These are phyloP conservation scores for Pelmatolapia mariae DNA, from an alignment of 2,113 vertebrate species.

Conservation along the genomic window DNA sequence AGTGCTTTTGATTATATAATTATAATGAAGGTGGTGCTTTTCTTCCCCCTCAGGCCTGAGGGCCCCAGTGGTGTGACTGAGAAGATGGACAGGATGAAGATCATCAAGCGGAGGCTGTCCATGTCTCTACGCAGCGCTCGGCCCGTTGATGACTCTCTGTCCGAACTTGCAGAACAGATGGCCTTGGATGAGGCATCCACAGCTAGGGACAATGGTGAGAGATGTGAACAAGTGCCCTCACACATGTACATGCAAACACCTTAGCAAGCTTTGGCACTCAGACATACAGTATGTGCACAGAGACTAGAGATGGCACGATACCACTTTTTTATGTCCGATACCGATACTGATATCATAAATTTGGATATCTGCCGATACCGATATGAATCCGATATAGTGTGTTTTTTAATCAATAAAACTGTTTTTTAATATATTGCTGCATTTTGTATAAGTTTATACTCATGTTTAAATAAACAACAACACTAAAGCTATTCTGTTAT, in stretches of 20 bases:
- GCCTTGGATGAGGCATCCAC: constrained; percentile 65
- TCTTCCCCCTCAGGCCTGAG: constrained; percentile 28
- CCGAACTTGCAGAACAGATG: constrained; percentile 74
- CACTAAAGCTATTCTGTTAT: too few species aligned
- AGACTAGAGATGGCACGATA: too few species aligned
- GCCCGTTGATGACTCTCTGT: constrained; percentile 76
- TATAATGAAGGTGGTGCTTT: neutral
- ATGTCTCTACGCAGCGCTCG: constrained; percentile 76
- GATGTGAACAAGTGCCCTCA: neutral
- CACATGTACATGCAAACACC: neutral
- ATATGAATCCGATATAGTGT: too few species aligned
- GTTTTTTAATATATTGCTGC: too few species aligned
- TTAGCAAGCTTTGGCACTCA: neutral
- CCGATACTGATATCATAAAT: too few species aligned
- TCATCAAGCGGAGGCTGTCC: constrained; percentile 78
- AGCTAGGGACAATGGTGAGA: constrained; percentile 71
- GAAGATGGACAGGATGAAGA: constrained; percentile 81
- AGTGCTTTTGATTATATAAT: neutral
- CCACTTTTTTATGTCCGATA: too few species aligned
- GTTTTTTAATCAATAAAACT: too few species aligned
- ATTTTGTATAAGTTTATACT: too few species aligned
- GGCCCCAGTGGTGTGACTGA: constrained; percentile 33
- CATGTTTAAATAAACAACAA: too few species aligned
- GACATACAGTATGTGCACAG: neutral
- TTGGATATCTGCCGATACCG: too few species aligned